Conservation (phyloP, 2,797 vertebrate species). For the Pterois miles region DNA sequence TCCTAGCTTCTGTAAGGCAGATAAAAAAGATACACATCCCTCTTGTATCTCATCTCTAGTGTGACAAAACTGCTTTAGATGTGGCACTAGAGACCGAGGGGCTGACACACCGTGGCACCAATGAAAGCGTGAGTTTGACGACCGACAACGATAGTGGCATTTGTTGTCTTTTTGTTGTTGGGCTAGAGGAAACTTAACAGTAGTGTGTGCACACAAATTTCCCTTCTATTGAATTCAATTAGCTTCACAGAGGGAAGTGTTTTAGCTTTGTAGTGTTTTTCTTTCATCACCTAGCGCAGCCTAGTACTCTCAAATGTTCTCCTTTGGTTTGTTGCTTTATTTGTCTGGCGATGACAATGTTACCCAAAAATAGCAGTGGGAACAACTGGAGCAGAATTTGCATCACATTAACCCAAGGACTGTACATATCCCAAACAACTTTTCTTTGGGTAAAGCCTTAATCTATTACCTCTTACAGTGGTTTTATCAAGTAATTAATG, state of each 20-base stretch:
- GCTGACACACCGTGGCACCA: conserved; percentile 16
- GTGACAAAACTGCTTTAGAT: conserved; percentile 51
- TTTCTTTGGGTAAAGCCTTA: neutral
- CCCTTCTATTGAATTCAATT: conserved; percentile 42
- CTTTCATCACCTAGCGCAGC: conserved; percentile 42
- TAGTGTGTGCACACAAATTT: conserved; percentile 18
- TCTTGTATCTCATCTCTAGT: conserved; percentile 39
- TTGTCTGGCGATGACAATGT: conserved; percentile 34
- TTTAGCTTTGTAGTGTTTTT: conserved; percentile 30
- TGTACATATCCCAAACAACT: conserved; percentile 6
- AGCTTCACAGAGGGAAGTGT: conserved; percentile 37
- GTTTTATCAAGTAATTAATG: conserved; percentile 44
- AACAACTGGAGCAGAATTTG: conserved; percentile 59
- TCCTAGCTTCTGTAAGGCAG: conserved; percentile 16
- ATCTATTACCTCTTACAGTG: conserved; percentile 16
- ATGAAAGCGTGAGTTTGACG: conserved; percentile 46
- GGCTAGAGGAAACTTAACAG: conserved; percentile 33
- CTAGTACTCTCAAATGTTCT: conserved; percentile 29
- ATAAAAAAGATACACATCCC: conserved; percentile 32
- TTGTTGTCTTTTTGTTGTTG: conserved; percentile 48
- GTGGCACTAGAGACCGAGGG: conserved; percentile 28
- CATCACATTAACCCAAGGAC: conserved; percentile 46
- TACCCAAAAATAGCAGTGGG: conserved; percentile 38
- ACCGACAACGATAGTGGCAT: conserved; percentile 45
- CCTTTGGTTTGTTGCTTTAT: conserved; percentile 26